Percentiles rank a stretch among this genome's conserved stretches.
These are phyloP conservation scores for Coecobrya sp. DNA, from an alignment of 2,888 invertebrate species.

Conservation along the genomic window DNA sequence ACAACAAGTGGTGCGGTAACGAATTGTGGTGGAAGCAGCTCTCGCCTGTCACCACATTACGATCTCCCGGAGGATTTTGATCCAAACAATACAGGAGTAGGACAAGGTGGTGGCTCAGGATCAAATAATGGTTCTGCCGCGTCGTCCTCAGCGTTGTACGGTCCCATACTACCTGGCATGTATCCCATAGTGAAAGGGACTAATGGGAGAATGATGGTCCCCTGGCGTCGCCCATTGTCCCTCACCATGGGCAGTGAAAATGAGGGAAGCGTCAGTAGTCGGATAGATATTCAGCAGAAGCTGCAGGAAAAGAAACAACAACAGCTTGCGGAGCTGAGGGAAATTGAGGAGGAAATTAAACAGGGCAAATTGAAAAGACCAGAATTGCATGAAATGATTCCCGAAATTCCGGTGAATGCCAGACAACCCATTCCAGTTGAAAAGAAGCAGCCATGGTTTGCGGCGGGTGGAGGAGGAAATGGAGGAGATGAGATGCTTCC, in stretches of 20 bases:
- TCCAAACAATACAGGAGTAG: slow-evolving; percentile 38
- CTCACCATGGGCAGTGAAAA: slow-evolving; percentile 91
- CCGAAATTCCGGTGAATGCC: slow-evolving; percentile 87
- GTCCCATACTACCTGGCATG: slow-evolving; percentile 47
- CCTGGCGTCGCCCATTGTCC: slow-evolving; percentile 87
- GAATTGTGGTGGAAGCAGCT: slow-evolving; percentile 39
- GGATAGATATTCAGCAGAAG: slow-evolving; percentile 95
- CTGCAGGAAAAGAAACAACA: slow-evolving; percentile 96
- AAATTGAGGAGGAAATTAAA: slow-evolving; percentile 95
- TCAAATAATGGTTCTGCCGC: slow-evolving; percentile 49
- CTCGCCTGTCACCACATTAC: slow-evolving; percentile 65
- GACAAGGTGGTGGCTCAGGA: slow-evolving; percentile 41
- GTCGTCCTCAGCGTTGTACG: slow-evolving; percentile 45
- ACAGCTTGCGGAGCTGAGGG: slow-evolving; percentile 94
- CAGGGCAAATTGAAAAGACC: slow-evolving; percentile 91
- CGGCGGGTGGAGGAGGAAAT: slow-evolving; percentile 41
- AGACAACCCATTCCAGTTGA: slow-evolving; percentile 92
- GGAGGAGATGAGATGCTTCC: slow-evolving; percentile 64
- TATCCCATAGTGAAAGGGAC: slow-evolving; percentile 52
- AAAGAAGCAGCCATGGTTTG: slow-evolving; percentile 91
- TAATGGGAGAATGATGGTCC: slow-evolving; percentile 86
- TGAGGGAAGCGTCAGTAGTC: slow-evolving; percentile 92
- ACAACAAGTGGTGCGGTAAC: slow-evolving; percentile 39
- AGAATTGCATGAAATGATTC: slow-evolving; percentile 87
- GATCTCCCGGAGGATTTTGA: slow-evolving; percentile 72